Conservation (phyloP, 2,113 vertebrate genomes). For the Mobula birostris region DNA sequence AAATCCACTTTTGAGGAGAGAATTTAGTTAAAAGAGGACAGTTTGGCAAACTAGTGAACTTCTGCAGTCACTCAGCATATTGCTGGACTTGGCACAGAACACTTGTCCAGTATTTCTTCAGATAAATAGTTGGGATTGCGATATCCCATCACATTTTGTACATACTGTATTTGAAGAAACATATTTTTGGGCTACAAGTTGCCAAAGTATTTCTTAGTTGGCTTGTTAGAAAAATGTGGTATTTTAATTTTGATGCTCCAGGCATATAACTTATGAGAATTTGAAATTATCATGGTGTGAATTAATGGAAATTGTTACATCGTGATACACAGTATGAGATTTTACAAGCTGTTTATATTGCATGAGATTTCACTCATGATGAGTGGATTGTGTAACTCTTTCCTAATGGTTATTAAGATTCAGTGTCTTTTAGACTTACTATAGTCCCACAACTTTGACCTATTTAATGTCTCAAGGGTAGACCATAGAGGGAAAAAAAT, state of each 20-base stretch:
- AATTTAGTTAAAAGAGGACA: not conserved
- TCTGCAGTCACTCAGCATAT: not conserved
- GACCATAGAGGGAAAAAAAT: no score
- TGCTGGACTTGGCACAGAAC: not conserved
- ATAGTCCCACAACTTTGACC: not conserved
- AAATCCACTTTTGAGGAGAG: not conserved
- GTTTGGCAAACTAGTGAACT: not conserved
- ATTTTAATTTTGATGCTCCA: slow-evolving; percentile 23
- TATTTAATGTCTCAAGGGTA: not conserved
- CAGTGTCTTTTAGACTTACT: not conserved
- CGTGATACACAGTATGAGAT: not conserved
- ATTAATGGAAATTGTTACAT: not conserved
- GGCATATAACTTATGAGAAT: slow-evolving; percentile 25
- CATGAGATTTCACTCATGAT: not conserved
- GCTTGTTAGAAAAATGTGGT: slow-evolving; percentile 5
- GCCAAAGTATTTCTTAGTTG: slow-evolving; percentile 11
- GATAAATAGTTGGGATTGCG: slow-evolving; percentile 7
- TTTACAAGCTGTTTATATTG: not conserved
- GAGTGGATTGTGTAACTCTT: not conserved
- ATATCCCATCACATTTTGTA: slow-evolving; percentile 20
- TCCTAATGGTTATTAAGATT: not conserved
- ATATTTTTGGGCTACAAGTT: not conserved
- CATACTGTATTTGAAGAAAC: slow-evolving; percentile 23
- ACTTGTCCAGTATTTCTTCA: not conserved
- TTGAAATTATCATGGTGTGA: not conserved